Evolutionary conservation across 1,140 invertebrate species (phyloP), one percentile per base, ranked within the genome.

Genomic region (Drosophila auraria): DNA sequence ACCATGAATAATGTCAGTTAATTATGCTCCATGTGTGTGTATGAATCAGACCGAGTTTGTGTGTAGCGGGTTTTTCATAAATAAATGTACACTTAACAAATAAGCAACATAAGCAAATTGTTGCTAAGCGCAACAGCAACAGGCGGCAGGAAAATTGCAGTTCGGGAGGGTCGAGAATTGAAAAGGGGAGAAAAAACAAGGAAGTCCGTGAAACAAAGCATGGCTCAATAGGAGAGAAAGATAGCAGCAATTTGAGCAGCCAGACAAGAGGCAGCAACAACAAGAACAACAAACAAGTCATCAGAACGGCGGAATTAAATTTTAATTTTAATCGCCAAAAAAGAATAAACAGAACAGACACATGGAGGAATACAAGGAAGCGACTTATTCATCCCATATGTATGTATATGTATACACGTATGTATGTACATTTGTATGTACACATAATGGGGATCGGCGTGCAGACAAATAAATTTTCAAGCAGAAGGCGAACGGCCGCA

Each of bases 291-390:
- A 75, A n/a, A n/a, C n/a, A n/a, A n/a, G 65, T 50, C 66, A 66
- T 57, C 62, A 49, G 38, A 78, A 64, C 51, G 71, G 60, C 53
- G 61, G 77, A 87, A 89, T 89, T 87, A 91, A 87, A 89, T 74
- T 89, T 87, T 78, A 87, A 87, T 87, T 87, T 87, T 87, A 87
- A 87, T 87, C 84, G 81, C 84, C 84, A 83, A 87, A 87, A 87
- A 79, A 76, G 78, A 87, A 78, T 78, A 70, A 83, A 83, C 51
- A 60, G 71, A 73, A 71, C 62, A 53, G 76, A 63, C 54, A 68
- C 60, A 80, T 66, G 57, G 38, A 50, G 63, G 56, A 59, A 60
- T 23, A 74, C 69, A 74, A 71, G 68, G 68, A 71, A 71, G 68
- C 68, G 42, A 71, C 38, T 71, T 69, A 69, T 69, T 71, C 50